phyloP scores from a whole-genome alignment of 2,797 vertebrate species.

The Sylvia borin region DNA sequence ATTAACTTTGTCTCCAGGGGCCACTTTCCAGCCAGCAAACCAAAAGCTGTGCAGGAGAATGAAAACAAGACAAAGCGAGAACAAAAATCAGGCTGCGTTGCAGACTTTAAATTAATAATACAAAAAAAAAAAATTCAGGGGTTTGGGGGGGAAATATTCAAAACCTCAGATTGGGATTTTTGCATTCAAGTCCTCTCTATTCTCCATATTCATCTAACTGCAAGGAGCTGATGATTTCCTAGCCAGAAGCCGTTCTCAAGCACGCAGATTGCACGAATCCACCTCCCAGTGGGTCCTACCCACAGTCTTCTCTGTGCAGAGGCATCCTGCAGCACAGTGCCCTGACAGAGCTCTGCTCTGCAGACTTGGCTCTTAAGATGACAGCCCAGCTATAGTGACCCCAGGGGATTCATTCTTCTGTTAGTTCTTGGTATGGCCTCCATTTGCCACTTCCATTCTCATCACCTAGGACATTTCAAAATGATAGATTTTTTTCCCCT shows the following conservation, averaged over 20 bases:
- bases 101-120: neutral
- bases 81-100: neutral
- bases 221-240: neutral
- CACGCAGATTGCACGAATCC: neutral
- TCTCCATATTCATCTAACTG: neutral
- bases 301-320: neutral
- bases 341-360: neutral
- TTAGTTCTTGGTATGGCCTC: neutral
- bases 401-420: neutral
- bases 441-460: neutral
- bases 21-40: slow-evolving; percentile 30
- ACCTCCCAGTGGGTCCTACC: neutral
- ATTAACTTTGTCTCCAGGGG: slow-evolving; percentile 42
- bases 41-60: neutral
- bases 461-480: neutral
- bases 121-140: neutral
- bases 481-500: neutral
- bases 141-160: neutral
- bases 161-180: neutral
- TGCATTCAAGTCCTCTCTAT: neutral
- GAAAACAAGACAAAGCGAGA: neutral
- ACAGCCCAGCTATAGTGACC: neutral
- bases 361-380: neutral
- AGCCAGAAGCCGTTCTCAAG: rapidly evolving
- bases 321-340: neutral